Conservation (phyloP, 2,113 vertebrate genomes). For the Amia ocellicauda region DNA sequence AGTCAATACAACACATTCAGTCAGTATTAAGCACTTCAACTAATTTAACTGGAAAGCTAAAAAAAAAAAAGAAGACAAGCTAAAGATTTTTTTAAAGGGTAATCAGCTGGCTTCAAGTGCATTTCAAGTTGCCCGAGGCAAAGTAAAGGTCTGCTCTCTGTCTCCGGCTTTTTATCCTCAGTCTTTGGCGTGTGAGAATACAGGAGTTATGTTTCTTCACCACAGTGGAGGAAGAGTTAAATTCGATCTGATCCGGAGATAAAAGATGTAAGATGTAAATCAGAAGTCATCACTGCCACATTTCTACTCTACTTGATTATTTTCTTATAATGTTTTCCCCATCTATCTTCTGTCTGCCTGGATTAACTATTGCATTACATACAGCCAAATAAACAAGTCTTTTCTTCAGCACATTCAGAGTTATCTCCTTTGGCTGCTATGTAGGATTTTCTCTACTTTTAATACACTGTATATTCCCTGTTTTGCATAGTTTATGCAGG, state of each 20-base stretch:
- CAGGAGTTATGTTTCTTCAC: background rate
- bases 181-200: background rate
- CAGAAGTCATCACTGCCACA: background rate
- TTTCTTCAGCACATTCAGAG: no score
- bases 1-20: constrained; percentile 1
- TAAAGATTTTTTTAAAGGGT: constrained; percentile 7
- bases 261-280: background rate
- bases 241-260: background rate
- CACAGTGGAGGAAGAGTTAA: background rate
- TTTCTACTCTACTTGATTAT: background rate
- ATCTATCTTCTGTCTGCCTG: background rate
- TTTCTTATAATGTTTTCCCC: background rate
- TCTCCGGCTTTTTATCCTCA: background rate
- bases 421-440: no score
- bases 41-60: constrained; percentile 8
- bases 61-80: no score
- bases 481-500: no score
- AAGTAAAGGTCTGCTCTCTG: constrained; percentile 4
- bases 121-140: background rate
- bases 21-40: background rate
- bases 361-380: background rate
- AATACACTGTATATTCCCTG: no score
- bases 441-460: no score
- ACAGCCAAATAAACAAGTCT: no score
- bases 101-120: constrained; percentile 2